These are phyloP conservation scores for Alviniconcha strummeri DNA, from an alignment of 2,888 invertebrate genomes.

Conservation along the genomic window DNA sequence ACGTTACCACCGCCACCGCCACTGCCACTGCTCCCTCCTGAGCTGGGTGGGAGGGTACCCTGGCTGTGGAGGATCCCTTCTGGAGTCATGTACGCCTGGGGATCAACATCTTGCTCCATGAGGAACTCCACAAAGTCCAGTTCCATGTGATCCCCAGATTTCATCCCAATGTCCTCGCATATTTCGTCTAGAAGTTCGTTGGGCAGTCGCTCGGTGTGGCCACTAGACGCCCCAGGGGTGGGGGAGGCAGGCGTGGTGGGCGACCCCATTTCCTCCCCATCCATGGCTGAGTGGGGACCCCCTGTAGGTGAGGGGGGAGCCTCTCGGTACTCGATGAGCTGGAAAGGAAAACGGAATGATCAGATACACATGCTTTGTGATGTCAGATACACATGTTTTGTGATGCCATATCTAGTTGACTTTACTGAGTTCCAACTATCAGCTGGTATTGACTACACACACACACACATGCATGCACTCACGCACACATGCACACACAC, in stretches of 20 bases:
- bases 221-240: conserved; percentile 49
- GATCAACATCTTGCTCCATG: conserved; percentile 64
- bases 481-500: conserved; percentile 2
- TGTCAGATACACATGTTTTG: too few relatives aligned
- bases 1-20: conserved; percentile 6
- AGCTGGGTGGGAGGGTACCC: background rate
- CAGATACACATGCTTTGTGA: too few relatives aligned
- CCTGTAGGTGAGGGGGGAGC: conserved; percentile 54
- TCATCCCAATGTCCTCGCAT: conserved; percentile 72
- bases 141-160: conserved; percentile 68
- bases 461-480: background rate
- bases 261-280: conserved; percentile 59
- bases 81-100: conserved; percentile 63
- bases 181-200: conserved; percentile 71
- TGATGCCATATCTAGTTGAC: too few relatives aligned
- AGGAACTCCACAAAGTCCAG: conserved; percentile 70
- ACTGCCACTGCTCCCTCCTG: conserved; percentile 12
- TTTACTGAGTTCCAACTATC: too few relatives aligned
- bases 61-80: conserved; percentile 50
- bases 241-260: conserved; percentile 63
- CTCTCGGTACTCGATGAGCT: conserved; percentile 69
- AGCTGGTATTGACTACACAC: background rate
- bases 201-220: conserved; percentile 60
- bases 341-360: background rate
- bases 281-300: conserved; percentile 58